A percentile compares a stretch with the other conserved stretches of the same genome.
These are phyloP conservation scores for Diarsia dahlii DNA, from an alignment of 2,888 invertebrate species.

Conservation along the genomic window DNA sequence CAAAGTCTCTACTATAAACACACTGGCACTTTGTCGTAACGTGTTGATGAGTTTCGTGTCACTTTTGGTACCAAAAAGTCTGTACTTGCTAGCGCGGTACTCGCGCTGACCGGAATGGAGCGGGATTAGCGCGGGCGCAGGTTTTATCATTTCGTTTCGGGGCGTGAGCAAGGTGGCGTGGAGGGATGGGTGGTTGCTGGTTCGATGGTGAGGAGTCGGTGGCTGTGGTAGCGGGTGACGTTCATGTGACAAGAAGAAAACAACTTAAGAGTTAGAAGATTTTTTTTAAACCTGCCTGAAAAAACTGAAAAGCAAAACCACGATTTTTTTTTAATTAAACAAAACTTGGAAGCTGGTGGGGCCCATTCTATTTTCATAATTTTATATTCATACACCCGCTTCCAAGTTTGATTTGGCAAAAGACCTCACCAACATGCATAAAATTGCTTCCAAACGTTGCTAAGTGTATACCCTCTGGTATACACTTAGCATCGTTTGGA, in stretches of 20 bases:
- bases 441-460: background rate
- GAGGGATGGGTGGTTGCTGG: conserved; percentile 72
- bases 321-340: no score
- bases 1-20: conserved; percentile 87
- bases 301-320: no score
- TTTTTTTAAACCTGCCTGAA: no score
- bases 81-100: conserved; percentile 75
- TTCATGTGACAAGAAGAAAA: background rate
- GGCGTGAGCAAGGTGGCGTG: conserved; percentile 75
- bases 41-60: conserved; percentile 79
- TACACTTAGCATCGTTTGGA: no score
- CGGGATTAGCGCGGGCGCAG: conserved; percentile 72
- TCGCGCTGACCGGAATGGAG: conserved; percentile 82
- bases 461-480: no score
- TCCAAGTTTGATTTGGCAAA: background rate
- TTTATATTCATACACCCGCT: no score
- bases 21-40: conserved; percentile 88
- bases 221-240: conserved; percentile 42
- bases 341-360: no score
- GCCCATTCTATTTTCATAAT: no score
- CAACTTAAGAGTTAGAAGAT: no score
- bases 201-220: conserved; percentile 54
- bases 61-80: conserved; percentile 62
- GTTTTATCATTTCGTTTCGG: conserved; percentile 90
- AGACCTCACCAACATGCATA: background rate